A percentile compares a stretch with the other conserved stretches of the same genome.
Evolutionary conservation across 2,888 invertebrate genomes (phyloP).

Genomic region (Callyntrura guangdongensis): DNA sequence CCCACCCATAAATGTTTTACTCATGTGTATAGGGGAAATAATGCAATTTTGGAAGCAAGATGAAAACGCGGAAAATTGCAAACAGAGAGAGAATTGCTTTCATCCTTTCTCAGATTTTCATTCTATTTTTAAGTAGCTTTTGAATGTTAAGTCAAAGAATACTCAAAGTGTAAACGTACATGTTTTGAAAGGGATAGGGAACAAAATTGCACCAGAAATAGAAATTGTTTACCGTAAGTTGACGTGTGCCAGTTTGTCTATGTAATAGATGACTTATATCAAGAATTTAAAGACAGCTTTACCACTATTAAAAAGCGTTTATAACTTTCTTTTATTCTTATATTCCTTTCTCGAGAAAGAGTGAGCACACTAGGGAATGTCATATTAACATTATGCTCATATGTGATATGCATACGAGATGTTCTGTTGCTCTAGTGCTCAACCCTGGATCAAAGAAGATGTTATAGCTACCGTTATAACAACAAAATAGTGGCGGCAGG

Average conservation of each 20-base stretch:
- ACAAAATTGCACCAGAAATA: neutral
- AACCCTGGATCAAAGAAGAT: too few species aligned
- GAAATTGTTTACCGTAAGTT: constrained; percentile 25
- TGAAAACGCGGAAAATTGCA: constrained; percentile 26
- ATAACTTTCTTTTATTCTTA: too few species aligned
- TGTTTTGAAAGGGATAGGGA: neutral
- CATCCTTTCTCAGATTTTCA: neutral
- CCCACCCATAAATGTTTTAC: neutral
- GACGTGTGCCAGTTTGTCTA: constrained; percentile 11
- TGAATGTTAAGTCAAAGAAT: constrained; percentile 9
- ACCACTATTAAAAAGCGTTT: too few species aligned
- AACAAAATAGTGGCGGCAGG: neutral
- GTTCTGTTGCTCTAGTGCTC: too few species aligned
- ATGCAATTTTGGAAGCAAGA: neutral
- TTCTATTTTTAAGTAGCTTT: neutral
- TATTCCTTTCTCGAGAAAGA: too few species aligned
- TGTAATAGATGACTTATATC: neutral
- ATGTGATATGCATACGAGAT: too few species aligned
- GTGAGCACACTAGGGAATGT: too few species aligned
- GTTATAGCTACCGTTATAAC: neutral
- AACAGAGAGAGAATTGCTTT: neutral
- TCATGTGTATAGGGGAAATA: neutral
- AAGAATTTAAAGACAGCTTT: too few species aligned
- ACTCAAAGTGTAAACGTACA: neutral
- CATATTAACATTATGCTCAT: too few species aligned